Evolutionary conservation across 2,113 vertebrate species (phyloP).

Genomic region (Protomyctophum bolini): DNA sequence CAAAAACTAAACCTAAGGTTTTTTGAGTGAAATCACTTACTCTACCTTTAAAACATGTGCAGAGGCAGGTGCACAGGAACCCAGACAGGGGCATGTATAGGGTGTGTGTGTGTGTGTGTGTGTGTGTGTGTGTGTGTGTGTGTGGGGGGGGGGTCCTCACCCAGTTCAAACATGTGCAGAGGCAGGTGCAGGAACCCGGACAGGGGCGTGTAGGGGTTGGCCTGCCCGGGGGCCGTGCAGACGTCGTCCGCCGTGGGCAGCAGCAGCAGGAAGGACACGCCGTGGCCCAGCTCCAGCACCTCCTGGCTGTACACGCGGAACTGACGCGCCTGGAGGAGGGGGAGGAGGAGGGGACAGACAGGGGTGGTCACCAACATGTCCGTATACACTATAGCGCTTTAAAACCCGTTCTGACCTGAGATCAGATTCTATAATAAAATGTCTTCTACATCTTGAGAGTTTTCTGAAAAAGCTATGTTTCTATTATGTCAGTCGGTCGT

Average conservation of each 20-base stretch:
- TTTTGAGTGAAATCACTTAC: too few species aligned
- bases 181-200: conserved; percentile 97
- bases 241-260: conserved; percentile 94
- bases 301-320: conserved; percentile 98
- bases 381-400: neutral
- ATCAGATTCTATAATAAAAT: too few species aligned
- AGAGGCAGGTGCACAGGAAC: conserved; percentile 98
- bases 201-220: conserved; percentile 93
- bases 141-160: conserved; percentile 37
- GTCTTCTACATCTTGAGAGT: too few species aligned
- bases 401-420: too few species aligned
- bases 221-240: conserved; percentile 97
- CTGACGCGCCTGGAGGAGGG: conserved; percentile 84
- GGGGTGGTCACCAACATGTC: too few species aligned
- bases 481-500: too few species aligned
- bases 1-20: too few species aligned
- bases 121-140: neutral
- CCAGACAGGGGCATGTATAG: conserved; percentile 72
- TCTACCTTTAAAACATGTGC: too few species aligned
- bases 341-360: conserved; percentile 71
- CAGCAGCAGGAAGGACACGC: conserved; percentile 98
- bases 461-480: too few species aligned
- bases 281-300: conserved; percentile 96
- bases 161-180: conserved; percentile 99
- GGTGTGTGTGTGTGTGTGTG: neutral